These are phyloP conservation scores for Limosa lapponica DNA, from an alignment of 2,797 vertebrate species.

Conservation along the genomic window DNA sequence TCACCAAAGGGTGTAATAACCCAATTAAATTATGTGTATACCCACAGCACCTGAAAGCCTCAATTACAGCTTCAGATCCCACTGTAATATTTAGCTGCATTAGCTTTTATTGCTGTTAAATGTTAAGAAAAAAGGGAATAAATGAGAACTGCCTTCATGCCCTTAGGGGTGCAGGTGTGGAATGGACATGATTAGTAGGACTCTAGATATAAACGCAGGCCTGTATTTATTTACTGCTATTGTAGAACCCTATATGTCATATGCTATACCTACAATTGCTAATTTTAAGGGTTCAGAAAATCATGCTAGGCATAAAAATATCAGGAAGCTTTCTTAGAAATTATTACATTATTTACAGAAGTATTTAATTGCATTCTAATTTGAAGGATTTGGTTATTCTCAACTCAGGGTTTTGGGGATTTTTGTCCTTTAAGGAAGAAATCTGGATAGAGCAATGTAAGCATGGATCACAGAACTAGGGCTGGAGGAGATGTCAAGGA, in stretches of 20 bases:
- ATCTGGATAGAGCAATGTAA: not conserved
- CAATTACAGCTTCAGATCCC: not conserved
- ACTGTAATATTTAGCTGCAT: not conserved
- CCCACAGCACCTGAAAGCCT: not conserved
- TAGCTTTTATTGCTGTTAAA: not conserved
- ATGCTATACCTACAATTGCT: not conserved
- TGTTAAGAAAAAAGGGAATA: not conserved
- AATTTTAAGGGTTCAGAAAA: not conserved
- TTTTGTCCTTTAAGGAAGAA: not conserved
- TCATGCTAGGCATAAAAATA: not conserved
- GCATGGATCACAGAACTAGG: not conserved
- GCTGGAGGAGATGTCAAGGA: not conserved
- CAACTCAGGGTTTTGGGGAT: not conserved
- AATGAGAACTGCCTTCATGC: not conserved
- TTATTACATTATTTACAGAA: not conserved
- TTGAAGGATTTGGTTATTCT: not conserved
- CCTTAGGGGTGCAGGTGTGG: not conserved
- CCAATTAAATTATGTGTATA: not conserved
- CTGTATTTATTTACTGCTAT: not conserved
- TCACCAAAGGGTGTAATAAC: not conserved
- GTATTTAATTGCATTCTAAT: not conserved
- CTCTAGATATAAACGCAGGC: not conserved
- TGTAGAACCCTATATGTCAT: not conserved
- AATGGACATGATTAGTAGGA: not conserved
- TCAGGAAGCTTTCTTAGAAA: not conserved